Evolutionary conservation across 2,797 vertebrate genomes (phyloP).

Genomic region (Halcyon leucocephala): DNA sequence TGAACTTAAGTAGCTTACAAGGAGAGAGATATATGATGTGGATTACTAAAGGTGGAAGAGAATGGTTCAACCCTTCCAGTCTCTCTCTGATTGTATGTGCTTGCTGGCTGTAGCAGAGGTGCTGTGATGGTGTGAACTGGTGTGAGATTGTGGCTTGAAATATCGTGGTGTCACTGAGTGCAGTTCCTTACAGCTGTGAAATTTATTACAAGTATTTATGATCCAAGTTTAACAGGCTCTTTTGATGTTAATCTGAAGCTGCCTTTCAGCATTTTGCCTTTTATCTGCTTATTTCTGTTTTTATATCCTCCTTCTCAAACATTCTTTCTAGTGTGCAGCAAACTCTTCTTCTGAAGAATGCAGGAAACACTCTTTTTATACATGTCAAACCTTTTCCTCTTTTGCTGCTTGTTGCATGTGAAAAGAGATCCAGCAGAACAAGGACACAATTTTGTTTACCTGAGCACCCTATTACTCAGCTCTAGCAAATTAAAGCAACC

Average conservation of each 20-base stretch:
- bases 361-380: background rate
- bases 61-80: background rate
- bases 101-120: background rate
- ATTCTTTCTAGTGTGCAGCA: background rate
- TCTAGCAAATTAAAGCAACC: background rate
- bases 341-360: background rate
- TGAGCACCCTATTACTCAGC: background rate
- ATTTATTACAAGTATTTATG: background rate
- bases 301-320: background rate
- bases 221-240: background rate
- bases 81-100: background rate
- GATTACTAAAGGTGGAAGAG: background rate
- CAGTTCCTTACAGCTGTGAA: background rate
- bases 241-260: background rate
- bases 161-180: background rate
- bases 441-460: background rate
- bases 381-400: background rate
- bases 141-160: background rate
- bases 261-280: background rate
- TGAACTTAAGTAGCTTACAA: background rate
- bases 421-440: background rate
- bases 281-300: background rate
- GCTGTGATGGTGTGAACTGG: background rate
- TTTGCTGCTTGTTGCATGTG: background rate
- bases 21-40: accelerated